phyloP scores from a whole-genome alignment of 2,888 invertebrate genomes.

The Nowickia ferox region DNA sequence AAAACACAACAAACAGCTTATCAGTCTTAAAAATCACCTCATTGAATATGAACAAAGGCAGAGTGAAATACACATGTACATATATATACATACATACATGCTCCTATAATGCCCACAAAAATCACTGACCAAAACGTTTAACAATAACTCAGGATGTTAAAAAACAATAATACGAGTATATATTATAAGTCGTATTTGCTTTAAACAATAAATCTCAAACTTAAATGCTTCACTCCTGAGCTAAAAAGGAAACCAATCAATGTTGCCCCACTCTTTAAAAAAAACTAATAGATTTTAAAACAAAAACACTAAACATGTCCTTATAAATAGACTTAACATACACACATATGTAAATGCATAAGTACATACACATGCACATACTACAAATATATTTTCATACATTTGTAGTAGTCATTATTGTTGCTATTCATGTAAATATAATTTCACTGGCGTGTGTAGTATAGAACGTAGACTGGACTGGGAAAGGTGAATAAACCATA shows the following conservation, averaged over 20 bases:
- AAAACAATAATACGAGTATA: neutral
- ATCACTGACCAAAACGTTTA: constrained; percentile 25
- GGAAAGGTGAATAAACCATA: constrained; percentile 71
- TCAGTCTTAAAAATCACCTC: neutral
- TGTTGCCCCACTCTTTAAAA: neutral
- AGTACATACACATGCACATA: too few species aligned
- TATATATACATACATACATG: neutral
- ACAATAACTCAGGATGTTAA: constrained; percentile 45
- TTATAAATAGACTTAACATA: constrained; percentile 19
- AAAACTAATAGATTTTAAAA: constrained; percentile 1
- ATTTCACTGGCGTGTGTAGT: constrained; percentile 14
- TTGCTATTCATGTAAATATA: constrained; percentile 3
- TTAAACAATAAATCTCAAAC: constrained; percentile 34
- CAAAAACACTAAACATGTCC: constrained; percentile 25
- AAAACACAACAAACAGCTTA: too few species aligned
- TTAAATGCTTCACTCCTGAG: neutral
- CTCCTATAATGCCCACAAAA: neutral
- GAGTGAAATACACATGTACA: neutral
- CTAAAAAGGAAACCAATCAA: constrained; percentile 15
- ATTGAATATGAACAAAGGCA: neutral
- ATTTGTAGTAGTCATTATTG: constrained; percentile 7
- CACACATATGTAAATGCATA: too few species aligned
- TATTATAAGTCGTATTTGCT: neutral
- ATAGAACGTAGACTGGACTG: constrained; percentile 54
- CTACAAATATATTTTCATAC: too few species aligned